Conservation (phyloP, 1,140 invertebrate genomes). For the Leguminivora glycinivorella region DNA sequence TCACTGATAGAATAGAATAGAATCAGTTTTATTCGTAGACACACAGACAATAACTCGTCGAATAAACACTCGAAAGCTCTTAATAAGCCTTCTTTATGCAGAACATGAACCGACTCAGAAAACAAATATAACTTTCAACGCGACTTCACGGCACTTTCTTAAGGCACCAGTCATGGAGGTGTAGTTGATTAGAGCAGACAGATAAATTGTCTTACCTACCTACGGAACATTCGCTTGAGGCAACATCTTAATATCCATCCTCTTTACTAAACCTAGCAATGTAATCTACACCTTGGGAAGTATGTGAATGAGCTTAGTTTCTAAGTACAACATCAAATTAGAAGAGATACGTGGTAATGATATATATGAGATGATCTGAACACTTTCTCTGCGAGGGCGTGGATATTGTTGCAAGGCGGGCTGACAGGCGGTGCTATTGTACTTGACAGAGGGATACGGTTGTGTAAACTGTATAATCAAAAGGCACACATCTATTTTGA, state of each 20-base stretch:
- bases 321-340: background rate
- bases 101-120: background rate
- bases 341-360: background rate
- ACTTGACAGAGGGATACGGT: constrained; percentile 1
- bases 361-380: background rate
- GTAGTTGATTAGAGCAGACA: constrained; percentile 7
- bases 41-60: background rate
- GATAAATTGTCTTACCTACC: constrained; percentile 5
- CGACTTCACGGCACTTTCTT: background rate
- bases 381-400: constrained; percentile 10
- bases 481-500: background rate
- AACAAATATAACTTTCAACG: constrained; percentile 7
- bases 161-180: constrained; percentile 1
- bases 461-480: background rate
- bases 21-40: too few species aligned
- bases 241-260: background rate
- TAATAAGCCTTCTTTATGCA: background rate
- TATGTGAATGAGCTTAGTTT: background rate
- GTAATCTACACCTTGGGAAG: background rate
- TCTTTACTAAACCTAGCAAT: background rate
- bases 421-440: background rate
- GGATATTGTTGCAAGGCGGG: background rate
- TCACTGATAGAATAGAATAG: too few species aligned
- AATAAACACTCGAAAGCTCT: background rate
- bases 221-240: constrained; percentile 3